Evolutionary conservation across 2,113 vertebrate species (phyloP).

Genomic region (Prochilodus magdalenae): DNA sequence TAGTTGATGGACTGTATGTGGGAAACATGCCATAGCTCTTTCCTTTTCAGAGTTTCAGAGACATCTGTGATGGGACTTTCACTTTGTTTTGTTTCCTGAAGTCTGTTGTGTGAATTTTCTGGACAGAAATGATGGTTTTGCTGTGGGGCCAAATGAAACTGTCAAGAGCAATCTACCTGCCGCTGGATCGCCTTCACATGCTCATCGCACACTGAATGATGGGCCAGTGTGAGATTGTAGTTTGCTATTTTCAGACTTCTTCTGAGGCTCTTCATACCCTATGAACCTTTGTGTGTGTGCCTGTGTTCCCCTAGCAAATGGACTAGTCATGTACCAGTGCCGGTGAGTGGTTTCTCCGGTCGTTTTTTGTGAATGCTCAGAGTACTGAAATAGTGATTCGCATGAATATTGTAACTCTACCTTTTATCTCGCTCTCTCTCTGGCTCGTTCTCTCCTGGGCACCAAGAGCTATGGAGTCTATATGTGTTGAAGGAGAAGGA

Average conservation of each 20-base stretch:
- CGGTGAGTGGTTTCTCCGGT: conserved; percentile 20
- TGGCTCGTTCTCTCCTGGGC: background rate
- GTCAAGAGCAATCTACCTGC: background rate
- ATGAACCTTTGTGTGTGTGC: background rate
- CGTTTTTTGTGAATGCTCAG: conserved; percentile 37
- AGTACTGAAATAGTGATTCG: conserved; percentile 47
- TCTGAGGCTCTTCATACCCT: background rate
- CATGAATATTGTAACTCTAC: conserved; percentile 46
- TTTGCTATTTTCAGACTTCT: background rate
- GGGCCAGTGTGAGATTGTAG: background rate
- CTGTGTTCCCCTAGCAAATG: conserved; percentile 10
- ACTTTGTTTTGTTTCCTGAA: background rate
- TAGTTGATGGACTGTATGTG: no score
- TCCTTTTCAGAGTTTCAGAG: no score
- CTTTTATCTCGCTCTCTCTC: conserved; percentile 25
- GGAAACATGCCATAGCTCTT: no score
- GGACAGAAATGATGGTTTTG: background rate
- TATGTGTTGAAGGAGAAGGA: conserved; percentile 14
- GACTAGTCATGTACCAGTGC: conserved; percentile 31
- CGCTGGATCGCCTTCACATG: background rate
- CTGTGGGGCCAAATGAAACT: background rate
- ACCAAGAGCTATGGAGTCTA: background rate
- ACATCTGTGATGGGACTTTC: no score
- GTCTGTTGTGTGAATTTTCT: background rate
- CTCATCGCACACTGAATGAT: background rate